Evolutionary conservation across 53 echinoderm and acorn worm species (phyloP).

Genomic region (Actinopyga echinites): DNA sequence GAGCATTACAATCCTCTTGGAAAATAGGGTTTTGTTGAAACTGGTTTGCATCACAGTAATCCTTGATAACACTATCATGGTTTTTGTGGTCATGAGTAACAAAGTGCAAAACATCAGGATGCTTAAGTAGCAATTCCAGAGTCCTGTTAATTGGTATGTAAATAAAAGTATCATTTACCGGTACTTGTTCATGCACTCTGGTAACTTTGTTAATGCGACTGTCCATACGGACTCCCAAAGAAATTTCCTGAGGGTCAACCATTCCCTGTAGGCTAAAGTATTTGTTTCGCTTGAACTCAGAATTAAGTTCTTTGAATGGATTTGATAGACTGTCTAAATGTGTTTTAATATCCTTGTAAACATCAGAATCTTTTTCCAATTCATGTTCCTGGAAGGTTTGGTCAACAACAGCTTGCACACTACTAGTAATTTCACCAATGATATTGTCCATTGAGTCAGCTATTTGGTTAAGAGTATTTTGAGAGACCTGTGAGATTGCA

Average conservation of each 20-base stretch:
- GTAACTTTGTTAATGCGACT: conserved; percentile 53
- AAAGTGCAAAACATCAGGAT: conserved; percentile 53
- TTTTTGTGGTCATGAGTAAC: conserved; percentile 46
- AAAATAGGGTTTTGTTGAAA: conserved; percentile 52
- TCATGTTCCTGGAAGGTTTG: conserved; percentile 42
- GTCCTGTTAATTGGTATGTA: conserved; percentile 52
- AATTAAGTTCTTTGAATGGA: conserved; percentile 52
- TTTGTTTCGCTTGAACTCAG: conserved; percentile 54
- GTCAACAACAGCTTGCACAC: conserved; percentile 56
- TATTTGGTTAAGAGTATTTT: conserved; percentile 45
- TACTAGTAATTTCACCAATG: conserved; percentile 48
- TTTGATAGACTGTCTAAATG: conserved; percentile 47
- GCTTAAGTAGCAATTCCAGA: conserved; percentile 20
- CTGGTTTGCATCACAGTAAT: conserved; percentile 62
- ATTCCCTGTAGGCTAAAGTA: conserved; percentile 29
- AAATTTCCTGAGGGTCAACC: conserved; percentile 42
- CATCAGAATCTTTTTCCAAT: conserved; percentile 35
- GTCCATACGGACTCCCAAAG: conserved; percentile 42
- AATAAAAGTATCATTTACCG: conserved; percentile 47
- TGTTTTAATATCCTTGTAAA: conserved; percentile 46
- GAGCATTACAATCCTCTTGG: conserved; percentile 53
- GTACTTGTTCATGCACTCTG: conserved; percentile 54
- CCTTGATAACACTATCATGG: conserved; percentile 40
- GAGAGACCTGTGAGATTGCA: conserved; percentile 15
- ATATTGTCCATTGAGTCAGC: conserved; percentile 37